phyloP scores from a whole-genome alignment of 2,113 vertebrate species.

The Lophura nycthemera region DNA sequence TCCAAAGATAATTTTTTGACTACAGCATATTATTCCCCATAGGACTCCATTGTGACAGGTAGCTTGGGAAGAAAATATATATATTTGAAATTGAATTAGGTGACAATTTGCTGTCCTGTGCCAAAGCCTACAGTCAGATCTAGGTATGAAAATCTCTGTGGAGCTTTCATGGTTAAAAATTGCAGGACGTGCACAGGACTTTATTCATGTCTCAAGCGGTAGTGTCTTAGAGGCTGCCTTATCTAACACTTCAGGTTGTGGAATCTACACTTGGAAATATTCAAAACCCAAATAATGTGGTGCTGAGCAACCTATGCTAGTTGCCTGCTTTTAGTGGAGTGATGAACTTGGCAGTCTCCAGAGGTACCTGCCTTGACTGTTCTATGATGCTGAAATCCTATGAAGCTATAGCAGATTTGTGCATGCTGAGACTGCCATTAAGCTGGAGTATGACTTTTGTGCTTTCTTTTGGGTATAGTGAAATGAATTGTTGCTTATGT shows the following conservation, averaged over 20 bases:
- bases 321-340: background rate
- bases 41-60: background rate
- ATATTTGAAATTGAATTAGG: background rate
- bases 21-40: background rate
- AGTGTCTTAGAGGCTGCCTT: background rate
- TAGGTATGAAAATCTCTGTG: background rate
- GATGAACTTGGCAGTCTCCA: background rate
- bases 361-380: background rate
- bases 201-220: background rate
- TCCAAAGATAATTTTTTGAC: background rate
- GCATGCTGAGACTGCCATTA: background rate
- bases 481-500: background rate
- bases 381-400: background rate
- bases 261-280: background rate
- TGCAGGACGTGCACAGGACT: background rate
- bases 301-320: background rate
- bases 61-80: background rate
- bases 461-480: background rate
- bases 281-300: background rate
- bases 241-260: background rate
- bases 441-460: background rate
- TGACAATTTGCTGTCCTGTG: background rate
- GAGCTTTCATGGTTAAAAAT: background rate
- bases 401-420: background rate
- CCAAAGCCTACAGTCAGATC: background rate